Evolutionary conservation across 1,140 invertebrate species (phyloP).

Genomic region (Whitmania pigra): DNA sequence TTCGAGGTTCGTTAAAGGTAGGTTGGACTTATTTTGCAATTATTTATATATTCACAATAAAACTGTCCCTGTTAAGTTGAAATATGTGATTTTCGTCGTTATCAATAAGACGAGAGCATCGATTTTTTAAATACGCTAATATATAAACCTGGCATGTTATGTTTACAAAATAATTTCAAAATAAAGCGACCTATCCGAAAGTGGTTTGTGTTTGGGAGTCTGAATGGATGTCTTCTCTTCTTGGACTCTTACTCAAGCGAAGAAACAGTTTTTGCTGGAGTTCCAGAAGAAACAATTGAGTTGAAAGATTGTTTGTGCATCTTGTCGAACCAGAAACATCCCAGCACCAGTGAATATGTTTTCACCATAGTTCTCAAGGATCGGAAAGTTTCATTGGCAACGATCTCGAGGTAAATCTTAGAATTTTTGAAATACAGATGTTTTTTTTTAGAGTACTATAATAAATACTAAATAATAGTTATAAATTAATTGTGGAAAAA

Average conservation of each 20-base stretch:
- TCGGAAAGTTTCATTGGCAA: not conserved
- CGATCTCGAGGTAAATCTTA: not conserved
- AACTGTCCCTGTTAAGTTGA: not conserved
- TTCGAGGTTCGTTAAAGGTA: too few relatives aligned
- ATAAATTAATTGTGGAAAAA: too few relatives aligned
- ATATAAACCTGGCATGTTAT: not conserved
- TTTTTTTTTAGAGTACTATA: too few relatives aligned
- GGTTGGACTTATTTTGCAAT: too few relatives aligned
- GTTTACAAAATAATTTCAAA: not conserved
- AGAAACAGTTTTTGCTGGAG: not conserved
- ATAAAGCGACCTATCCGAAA: not conserved
- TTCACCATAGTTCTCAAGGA: constrained; percentile 4
- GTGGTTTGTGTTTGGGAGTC: constrained; percentile 6
- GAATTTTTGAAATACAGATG: too few relatives aligned
- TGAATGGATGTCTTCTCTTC: not conserved
- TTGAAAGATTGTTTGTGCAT: not conserved
- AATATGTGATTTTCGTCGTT: not conserved
- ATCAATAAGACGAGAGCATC: too few relatives aligned
- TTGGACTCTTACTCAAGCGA: not conserved
- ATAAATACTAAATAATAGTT: too few relatives aligned
- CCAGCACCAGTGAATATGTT: not conserved
- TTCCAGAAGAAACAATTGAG: not conserved
- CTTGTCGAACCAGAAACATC: not conserved
- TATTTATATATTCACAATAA: too few relatives aligned
- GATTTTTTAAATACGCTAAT: not conserved